Conservation (phyloP, 2,888 invertebrate species). For the Zeuzera pyrina region DNA sequence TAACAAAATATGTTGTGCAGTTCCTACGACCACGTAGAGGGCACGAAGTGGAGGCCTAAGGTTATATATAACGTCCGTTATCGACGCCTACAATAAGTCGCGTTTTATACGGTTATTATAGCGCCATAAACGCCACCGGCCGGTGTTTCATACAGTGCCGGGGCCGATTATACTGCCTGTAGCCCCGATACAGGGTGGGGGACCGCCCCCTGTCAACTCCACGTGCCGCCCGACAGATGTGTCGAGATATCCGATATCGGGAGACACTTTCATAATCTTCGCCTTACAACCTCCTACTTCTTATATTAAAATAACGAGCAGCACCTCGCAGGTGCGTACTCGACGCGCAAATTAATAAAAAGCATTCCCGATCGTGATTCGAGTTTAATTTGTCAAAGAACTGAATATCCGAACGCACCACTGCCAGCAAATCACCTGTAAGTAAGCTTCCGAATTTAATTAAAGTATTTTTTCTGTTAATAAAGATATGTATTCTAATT, state of each 20-base stretch:
- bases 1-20: no score
- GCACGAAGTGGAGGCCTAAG: constrained; percentile 46
- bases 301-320: constrained; percentile 63
- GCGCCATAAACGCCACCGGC: constrained; percentile 70
- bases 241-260: constrained; percentile 70
- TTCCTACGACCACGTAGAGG: no score
- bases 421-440: no score
- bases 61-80: constrained; percentile 62
- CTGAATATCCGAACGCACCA: constrained; percentile 20
- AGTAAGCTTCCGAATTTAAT: constrained; percentile 46
- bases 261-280: constrained; percentile 71
- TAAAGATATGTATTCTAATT: constrained; percentile 54
- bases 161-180: constrained; percentile 65
- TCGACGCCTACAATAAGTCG: constrained; percentile 71
- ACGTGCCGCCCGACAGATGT: constrained; percentile 68
- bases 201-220: constrained; percentile 58
- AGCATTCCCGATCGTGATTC: constrained; percentile 21
- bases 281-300: constrained; percentile 53
- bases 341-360: constrained; percentile 48
- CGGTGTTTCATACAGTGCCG: constrained; percentile 69
- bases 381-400: constrained; percentile 23
- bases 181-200: constrained; percentile 37
- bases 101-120: constrained; percentile 73
- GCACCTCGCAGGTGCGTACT: constrained; percentile 50
- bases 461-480: constrained; percentile 45